Base-by-base conservation (phyloP, 1,140 invertebrate species). In the Papilio xuthus region DNA sequence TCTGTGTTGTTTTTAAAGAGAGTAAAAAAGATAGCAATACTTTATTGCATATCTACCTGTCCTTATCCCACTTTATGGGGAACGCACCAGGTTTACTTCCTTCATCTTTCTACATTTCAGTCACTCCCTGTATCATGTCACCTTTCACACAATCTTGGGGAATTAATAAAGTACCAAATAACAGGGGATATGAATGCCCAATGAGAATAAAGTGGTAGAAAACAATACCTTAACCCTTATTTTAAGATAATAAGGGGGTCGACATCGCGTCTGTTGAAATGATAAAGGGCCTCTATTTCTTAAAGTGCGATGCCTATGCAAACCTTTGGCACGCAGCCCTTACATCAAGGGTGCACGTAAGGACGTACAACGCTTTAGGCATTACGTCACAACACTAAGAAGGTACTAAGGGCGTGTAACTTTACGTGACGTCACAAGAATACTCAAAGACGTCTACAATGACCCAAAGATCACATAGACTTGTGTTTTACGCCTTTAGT, bases 151-250 rank as follows among this genome's bases (percentile, higher is more conserved):
- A 56, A 10, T 44, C 8, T 63, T 15, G 12, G 23, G 56, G 9
- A 10, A 28, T 15, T 67, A 28, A 28, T 15, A 23, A 63, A 63
- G 23, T 28, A 67, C 26, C 60, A 28, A 67, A 26, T 60, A 67
- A 67, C 8, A 32, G 26, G 20, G 13, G 13, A 26, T 67, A 67
- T 67, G 56, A 32, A 67, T 63, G 4, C 10, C 60, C 26, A 28
- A 67, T 67, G 56, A 26, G 13, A 60, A 26, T 60, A 23, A 28
- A 60, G 20, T 60, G 23, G 56, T 23, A 28, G 23, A 15, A 28
- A 67, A 67, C 60, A 67, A 67, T 67, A 67, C 26, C 26, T 67
- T 60, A 60, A 60, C 56, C 56, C 56, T 60, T 67, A 67, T 28
- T 12, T 67, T 67, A 32, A 67, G 26, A 67, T 67, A 15, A 67